phyloP scores from a whole-genome alignment of 2,797 vertebrate genomes.

The Micromesistius poutassou region DNA sequence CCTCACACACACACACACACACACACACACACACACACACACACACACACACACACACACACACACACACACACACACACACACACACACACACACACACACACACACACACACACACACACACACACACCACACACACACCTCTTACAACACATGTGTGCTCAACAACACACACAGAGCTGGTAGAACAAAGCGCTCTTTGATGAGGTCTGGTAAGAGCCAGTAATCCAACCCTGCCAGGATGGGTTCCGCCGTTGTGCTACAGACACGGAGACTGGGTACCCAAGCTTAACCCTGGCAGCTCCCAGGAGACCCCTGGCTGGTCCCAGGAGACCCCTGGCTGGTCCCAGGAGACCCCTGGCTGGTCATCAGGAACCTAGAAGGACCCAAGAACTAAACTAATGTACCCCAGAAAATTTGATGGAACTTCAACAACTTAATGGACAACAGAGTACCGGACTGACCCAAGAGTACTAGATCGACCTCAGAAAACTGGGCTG shows the following conservation, averaged over 20 bases:
- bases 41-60: conserved; percentile 2
- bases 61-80: not conserved
- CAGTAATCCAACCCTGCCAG: conserved; percentile 60
- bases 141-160: conserved; percentile 3
- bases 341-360: no score
- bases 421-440: no score
- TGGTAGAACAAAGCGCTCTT: conserved; percentile 62
- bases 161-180: conserved; percentile 3
- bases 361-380: no score
- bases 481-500: no score
- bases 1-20: conserved; percentile 39
- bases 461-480: no score
- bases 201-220: conserved; percentile 65
- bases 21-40: conserved; percentile 20
- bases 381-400: no score
- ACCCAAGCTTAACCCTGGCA: not conserved
- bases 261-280: not conserved
- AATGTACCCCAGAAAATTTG: no score
- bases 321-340: not conserved
- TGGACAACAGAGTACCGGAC: no score
- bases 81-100: not conserved
- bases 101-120: not conserved
- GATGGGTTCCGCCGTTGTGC: not conserved
- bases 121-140: not conserved
- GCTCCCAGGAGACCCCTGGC: not conserved